A percentile compares a stretch with the other conserved stretches of the same genome.
Evolutionary conservation across 1,140 invertebrate genomes (phyloP).

Genomic region (Eurosta solidaginis): DNA sequence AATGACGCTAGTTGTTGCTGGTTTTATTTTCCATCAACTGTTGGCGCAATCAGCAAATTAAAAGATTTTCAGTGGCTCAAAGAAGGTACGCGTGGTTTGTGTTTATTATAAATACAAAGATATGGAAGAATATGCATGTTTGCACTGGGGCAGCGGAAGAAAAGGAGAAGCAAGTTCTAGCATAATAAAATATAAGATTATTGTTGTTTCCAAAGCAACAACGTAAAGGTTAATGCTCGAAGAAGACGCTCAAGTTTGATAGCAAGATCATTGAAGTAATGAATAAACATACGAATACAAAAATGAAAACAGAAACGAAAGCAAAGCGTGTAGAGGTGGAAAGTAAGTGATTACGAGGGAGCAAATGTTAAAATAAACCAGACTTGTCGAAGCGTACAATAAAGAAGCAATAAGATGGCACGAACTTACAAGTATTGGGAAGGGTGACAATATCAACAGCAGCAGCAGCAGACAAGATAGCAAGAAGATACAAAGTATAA

Average conservation of each 20-base stretch:
- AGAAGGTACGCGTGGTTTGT: background rate
- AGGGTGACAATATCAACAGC: no score
- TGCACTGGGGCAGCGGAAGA: no score
- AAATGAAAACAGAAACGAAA: constrained; percentile 6
- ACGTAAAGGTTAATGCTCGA: background rate
- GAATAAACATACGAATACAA: background rate
- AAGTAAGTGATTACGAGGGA: background rate
- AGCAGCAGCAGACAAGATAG: no score
- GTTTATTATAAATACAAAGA: background rate
- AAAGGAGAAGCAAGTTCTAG: background rate
- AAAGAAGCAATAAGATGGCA: no score
- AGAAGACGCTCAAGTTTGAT: background rate
- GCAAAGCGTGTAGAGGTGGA: background rate
- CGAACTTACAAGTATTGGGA: no score
- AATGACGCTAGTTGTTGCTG: background rate
- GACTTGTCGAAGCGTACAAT: no score
- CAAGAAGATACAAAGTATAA: no score
- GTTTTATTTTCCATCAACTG: background rate
- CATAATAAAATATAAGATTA: background rate
- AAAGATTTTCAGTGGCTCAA: background rate
- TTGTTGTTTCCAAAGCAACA: background rate
- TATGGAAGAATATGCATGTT: background rate
- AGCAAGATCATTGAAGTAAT: background rate
- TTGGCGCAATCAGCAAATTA: background rate
- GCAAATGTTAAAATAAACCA: no score